Conservation (phyloP, 2,888 invertebrate genomes). For the Stenoptilia bipunctidactyla region DNA sequence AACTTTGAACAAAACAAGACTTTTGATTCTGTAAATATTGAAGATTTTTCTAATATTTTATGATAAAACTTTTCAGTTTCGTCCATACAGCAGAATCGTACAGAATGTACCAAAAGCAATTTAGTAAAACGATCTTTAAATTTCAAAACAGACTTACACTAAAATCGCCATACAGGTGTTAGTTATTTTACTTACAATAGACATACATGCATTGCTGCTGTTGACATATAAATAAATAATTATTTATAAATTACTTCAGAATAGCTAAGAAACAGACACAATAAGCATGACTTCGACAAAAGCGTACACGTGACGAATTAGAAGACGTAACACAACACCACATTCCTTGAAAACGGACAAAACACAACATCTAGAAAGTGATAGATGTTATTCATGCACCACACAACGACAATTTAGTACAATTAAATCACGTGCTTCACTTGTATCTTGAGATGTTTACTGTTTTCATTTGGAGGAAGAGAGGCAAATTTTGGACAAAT, state of each 20-base stretch:
- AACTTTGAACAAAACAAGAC: no score
- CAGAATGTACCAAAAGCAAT: no score
- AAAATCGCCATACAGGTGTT: no score
- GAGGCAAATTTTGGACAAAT: no score
- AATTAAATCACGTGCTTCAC: constrained; percentile 15
- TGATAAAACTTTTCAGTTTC: no score
- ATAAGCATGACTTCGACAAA: constrained; percentile 40
- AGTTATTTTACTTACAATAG: background rate
- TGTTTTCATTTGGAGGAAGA: no score
- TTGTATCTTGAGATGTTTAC: constrained; percentile 18
- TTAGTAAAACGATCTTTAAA: no score
- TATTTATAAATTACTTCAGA: background rate
- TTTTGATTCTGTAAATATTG: no score
- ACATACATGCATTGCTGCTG: background rate
- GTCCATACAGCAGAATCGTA: no score
- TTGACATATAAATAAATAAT: background rate
- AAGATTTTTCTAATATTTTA: no score
- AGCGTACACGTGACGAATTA: constrained; percentile 45
- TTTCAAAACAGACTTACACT: no score
- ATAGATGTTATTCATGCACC: constrained; percentile 73
- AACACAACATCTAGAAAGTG: constrained; percentile 30
- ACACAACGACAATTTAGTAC: constrained; percentile 32
- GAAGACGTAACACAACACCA: constrained; percentile 55
- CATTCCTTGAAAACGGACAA: constrained; percentile 36
- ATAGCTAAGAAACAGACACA: background rate